These are phyloP conservation scores for Cryptus armator DNA, from an alignment of 2,888 invertebrate genomes.

Conservation along the genomic window DNA sequence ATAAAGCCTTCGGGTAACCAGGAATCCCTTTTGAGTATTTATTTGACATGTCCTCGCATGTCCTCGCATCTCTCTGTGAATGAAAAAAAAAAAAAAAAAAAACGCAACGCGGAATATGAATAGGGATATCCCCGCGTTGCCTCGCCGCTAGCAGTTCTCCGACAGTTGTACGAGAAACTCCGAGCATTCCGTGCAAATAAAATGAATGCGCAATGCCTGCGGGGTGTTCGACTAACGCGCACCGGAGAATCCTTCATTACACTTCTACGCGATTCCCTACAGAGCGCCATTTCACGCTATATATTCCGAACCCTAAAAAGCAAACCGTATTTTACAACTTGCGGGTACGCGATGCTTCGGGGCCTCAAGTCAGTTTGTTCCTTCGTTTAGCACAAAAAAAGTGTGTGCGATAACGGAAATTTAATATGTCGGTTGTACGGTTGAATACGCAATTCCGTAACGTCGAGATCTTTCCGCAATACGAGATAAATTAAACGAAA, in stretches of 20 bases:
- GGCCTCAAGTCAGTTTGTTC: neutral
- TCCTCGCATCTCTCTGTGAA: neutral
- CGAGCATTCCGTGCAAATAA: slow-evolving; percentile 21
- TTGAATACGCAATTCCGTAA: neutral
- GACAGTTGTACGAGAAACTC: slow-evolving; percentile 1
- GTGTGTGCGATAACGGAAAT: neutral
- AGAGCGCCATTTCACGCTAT: neutral
- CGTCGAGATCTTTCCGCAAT: neutral
- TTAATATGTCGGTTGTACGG: neutral
- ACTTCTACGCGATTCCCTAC: neutral
- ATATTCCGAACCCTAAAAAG: neutral
- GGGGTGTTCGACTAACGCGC: slow-evolving; percentile 22
- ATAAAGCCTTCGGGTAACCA: neutral
- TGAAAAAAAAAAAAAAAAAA: neutral
- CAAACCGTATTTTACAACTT: neutral
- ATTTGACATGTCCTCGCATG: slow-evolving; percentile 21
- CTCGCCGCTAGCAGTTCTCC: neutral
- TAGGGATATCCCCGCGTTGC: neutral
- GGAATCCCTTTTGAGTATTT: slow-evolving; percentile 15
- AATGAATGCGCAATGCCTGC: neutral
- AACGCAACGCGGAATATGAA: neutral
- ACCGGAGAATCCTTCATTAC: slow-evolving; percentile 29
- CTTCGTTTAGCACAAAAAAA: neutral
- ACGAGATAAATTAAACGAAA: neutral
- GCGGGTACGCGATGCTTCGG: neutral